Evolutionary conservation across 2,888 invertebrate species (phyloP).

Genomic region (Epiblema foenella): DNA sequence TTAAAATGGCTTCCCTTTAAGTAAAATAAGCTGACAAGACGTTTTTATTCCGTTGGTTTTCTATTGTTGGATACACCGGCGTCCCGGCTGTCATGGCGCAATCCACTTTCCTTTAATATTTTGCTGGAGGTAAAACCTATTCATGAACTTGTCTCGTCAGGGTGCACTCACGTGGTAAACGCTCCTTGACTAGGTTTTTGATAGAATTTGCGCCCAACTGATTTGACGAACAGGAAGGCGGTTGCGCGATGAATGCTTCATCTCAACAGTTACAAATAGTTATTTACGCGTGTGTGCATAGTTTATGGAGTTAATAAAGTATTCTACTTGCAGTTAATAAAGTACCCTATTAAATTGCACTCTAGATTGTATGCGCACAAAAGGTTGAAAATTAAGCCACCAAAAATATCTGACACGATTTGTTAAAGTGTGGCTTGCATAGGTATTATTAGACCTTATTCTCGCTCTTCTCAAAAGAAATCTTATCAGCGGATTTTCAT

Average conservation of each 20-base stretch:
- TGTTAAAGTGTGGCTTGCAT: too few species aligned
- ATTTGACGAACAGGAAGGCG: conserved; percentile 19
- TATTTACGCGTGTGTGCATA: conserved; percentile 6
- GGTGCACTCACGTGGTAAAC: conserved; percentile 52
- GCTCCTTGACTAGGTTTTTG: conserved; percentile 53
- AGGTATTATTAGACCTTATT: too few species aligned
- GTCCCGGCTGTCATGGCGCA: conserved; percentile 29
- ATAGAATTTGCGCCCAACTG: conserved; percentile 43
- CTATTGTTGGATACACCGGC: conserved; percentile 39
- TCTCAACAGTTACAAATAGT: not conserved
- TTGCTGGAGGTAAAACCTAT: conserved; percentile 44
- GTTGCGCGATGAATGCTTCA: conserved; percentile 9
- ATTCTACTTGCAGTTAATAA: not conserved
- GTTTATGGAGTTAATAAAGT: conserved; percentile 3
- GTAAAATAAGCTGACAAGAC: conserved; percentile 25
- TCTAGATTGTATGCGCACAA: too few species aligned
- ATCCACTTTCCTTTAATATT: conserved; percentile 41
- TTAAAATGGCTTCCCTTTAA: conserved; percentile 4
- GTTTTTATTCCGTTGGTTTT: conserved; percentile 35
- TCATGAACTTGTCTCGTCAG: conserved; percentile 50
- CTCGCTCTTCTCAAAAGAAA: too few species aligned
- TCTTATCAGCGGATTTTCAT: too few species aligned
- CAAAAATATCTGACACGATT: too few species aligned
- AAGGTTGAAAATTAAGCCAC: too few species aligned
- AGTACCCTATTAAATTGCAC: not conserved